Evolutionary conservation across 2,113 vertebrate species (phyloP), one percentile per base, ranked within the genome.

Genomic region (Vombatus ursinus): DNA sequence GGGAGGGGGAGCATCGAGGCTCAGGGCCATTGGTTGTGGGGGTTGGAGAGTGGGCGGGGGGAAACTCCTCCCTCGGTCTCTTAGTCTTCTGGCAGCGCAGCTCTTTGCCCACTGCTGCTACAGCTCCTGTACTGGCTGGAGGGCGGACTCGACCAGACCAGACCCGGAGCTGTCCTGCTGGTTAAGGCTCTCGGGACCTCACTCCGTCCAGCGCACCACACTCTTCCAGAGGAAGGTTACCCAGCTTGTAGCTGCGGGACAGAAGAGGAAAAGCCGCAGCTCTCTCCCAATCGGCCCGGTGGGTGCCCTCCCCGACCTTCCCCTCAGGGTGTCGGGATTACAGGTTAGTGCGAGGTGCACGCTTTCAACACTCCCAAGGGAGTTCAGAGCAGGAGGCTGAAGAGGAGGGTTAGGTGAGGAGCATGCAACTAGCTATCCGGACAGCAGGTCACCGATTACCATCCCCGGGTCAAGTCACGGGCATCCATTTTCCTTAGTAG

Each of bases 1-100:
- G 19, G n/a, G 37, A 84, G 68, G 68, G 68, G n/a, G 68, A 44
- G 68, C n/a, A 84, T 84, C 93, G 50, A 48, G 0, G 48, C 57
- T 94, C 50, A 50, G 91, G 4, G 92, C 93, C 93, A 97, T 97
- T 97, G 97, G 97, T 9, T 93, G 95, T 14, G 61, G 68, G 68
- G 68, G 68, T 77, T 93, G 89, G 8, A 54, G 44, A 31, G 48
- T 14, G 92, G 53, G 54, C 26, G 89, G 84, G 50, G 47, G 16
- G 11, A 50, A 90, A 19, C 93, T 47, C 68, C 68, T 84, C 68
- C 68, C 68, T 84, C 16, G 1, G n/a, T 44, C 68, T 84, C 68
- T 84, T 84, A 84, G 68, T 44, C 68, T 84, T 84, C 31, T n/a
- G 68, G 68, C 68, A 44, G 37, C n/a, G 5, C n/a, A 84, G 68